Conservation (phyloP, 2,797 vertebrate genomes). For the Clarias laeviceps region DNA sequence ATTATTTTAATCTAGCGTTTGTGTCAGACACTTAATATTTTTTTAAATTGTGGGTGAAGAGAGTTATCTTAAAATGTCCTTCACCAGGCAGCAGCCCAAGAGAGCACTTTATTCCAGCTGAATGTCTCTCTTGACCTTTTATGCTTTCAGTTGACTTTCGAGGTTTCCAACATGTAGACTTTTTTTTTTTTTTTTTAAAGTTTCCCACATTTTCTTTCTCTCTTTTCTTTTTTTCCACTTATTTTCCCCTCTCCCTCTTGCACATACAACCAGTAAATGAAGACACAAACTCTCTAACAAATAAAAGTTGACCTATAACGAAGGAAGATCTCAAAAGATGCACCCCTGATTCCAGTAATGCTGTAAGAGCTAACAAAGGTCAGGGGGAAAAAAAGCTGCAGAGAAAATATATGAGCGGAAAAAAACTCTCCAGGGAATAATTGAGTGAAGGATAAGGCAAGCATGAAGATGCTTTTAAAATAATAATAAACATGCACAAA, state of each 20-base stretch:
- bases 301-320: conserved; percentile 40
- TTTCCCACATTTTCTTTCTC: not conserved
- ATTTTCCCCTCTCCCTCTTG: not conserved
- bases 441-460: not conserved
- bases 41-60: not conserved
- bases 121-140: conserved; percentile 40
- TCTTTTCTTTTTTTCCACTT: conserved; percentile 10
- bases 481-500: not conserved
- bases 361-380: conserved; percentile 22
- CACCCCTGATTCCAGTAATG: conserved; percentile 22
- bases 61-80: not conserved
- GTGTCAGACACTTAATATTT: not conserved
- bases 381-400: not conserved
- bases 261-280: not conserved
- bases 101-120: conserved; percentile 28
- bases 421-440: not conserved
- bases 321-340: conserved; percentile 20
- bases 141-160: conserved; percentile 21
- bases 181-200: not conserved
- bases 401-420: not conserved
- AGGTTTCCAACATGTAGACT: conserved; percentile 13
- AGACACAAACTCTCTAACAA: conserved; percentile 6
- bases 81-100: not conserved
- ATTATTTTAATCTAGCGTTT: not conserved
- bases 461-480: not conserved